phyloP scores from a whole-genome alignment of 2,113 vertebrate species.

The Lasiurus borealis region DNA sequence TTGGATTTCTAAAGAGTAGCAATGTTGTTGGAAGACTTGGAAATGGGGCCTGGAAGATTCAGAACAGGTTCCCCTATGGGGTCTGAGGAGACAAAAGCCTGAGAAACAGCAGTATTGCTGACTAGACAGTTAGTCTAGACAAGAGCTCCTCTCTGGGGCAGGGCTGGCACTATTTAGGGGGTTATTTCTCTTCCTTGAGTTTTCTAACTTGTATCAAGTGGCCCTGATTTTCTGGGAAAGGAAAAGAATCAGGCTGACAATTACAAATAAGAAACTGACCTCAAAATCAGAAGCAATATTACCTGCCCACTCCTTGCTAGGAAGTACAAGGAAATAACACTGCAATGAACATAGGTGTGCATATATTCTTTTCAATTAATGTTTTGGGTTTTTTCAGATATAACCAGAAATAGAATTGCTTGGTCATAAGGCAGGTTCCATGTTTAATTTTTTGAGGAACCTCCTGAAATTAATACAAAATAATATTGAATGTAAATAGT shows the following conservation, averaged over 20 bases:
- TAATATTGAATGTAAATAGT: neutral
- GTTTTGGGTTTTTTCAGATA: neutral
- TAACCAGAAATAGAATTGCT: neutral
- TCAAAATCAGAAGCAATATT: neutral
- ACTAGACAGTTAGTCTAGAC: neutral
- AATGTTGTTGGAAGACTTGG: neutral
- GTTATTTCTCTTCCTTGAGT: neutral
- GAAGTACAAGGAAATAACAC: neutral
- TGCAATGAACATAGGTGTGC: neutral
- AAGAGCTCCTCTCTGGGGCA: neutral
- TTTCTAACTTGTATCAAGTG: neutral
- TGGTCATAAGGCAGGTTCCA: neutral
- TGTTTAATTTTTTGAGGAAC: neutral
- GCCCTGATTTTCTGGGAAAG: neutral
- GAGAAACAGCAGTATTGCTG: neutral
- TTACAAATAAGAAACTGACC: slow-evolving; percentile 41
- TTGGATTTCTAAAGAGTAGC: neutral
- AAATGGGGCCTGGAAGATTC: neutral
- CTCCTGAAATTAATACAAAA: neutral
- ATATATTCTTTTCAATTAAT: neutral
- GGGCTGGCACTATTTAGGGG: neutral
- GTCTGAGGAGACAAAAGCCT: neutral
- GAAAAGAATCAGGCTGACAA: neutral
- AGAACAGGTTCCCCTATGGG: neutral
- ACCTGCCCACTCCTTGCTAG: neutral